phyloP scores from a whole-genome alignment of 2,888 invertebrate species.

The Diarsia brunnea region DNA sequence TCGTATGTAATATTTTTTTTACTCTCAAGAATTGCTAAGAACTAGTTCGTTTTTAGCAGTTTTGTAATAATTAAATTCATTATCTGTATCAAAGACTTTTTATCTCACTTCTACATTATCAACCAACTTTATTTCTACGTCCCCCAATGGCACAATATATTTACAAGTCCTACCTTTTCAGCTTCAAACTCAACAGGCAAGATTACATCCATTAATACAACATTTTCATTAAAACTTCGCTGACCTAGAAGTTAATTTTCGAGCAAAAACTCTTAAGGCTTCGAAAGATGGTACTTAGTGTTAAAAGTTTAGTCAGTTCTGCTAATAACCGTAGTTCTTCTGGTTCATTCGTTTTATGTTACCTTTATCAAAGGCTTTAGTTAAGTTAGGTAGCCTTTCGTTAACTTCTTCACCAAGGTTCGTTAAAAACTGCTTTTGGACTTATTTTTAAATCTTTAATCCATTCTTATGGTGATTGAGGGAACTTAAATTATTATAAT shows the following conservation, averaged over 20 bases:
- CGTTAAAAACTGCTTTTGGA: background rate
- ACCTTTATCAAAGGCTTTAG: slow-evolving; percentile 2
- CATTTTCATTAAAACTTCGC: slow-evolving; percentile 36
- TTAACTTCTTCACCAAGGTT: background rate
- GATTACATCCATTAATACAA: slow-evolving; percentile 19
- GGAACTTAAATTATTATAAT: background rate
- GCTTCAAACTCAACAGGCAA: slow-evolving; percentile 2
- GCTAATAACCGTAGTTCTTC: slow-evolving; percentile 10
- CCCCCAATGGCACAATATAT: background rate
- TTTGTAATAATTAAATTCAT: background rate
- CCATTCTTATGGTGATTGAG: background rate
- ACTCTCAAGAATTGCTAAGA: background rate
- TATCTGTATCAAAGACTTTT: background rate
- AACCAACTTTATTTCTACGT: background rate
- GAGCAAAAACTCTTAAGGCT: background rate
- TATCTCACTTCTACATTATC: background rate
- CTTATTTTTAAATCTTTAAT: background rate
- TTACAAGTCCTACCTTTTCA: background rate
- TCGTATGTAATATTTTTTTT: background rate
- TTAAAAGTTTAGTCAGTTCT: slow-evolving; percentile 30
- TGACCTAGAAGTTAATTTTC: slow-evolving; percentile 24
- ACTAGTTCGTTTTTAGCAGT: background rate
- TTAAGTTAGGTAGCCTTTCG: background rate
- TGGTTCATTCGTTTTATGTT: slow-evolving; percentile 25
- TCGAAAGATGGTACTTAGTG: slow-evolving; percentile 6